Conservation (phyloP, 1,140 invertebrate genomes). For the Pygmarrhopalites habei region DNA sequence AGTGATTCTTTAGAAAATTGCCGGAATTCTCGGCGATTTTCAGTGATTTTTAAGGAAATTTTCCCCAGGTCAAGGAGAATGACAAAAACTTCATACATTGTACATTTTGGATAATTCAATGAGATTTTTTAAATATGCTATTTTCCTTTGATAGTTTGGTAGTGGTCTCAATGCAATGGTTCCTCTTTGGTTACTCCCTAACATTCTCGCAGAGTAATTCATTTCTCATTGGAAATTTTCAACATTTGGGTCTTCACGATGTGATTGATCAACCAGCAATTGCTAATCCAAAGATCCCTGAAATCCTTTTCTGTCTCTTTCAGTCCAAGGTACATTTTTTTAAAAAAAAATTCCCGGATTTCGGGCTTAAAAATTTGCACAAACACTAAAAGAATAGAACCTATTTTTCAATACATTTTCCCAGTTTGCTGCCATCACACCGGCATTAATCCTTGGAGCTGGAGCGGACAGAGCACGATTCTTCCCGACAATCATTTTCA, state of each 20-base stretch:
- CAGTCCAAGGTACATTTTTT: constrained; percentile 20
- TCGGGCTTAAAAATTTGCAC: too few species aligned
- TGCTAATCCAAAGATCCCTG: constrained; percentile 25
- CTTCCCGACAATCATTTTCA: constrained; percentile 34
- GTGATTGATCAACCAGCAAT: neutral
- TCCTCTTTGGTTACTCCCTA: constrained; percentile 33
- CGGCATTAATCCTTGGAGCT: constrained; percentile 34
- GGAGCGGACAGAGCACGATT: constrained; percentile 37
- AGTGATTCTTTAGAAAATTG: too few species aligned
- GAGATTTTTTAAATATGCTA: too few species aligned
- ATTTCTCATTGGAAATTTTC: constrained; percentile 29
- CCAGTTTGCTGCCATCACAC: constrained; percentile 33
- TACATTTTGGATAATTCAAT: too few species aligned
- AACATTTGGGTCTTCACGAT: constrained; percentile 20
- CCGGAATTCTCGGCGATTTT: too few species aligned
- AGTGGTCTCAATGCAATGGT: constrained; percentile 17
- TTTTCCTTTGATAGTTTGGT: too few species aligned
- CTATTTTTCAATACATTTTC: too few species aligned
- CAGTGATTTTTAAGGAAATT: too few species aligned
- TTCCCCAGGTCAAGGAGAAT: too few species aligned
- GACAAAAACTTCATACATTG: too few species aligned
- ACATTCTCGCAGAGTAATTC: constrained; percentile 14
- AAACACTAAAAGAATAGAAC: too few species aligned
- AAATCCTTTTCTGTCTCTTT: constrained; percentile 33
- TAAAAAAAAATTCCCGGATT: too few species aligned